Evolutionary conservation across 2,797 vertebrate species (phyloP).

Genomic region (Molossus molossus): DNA sequence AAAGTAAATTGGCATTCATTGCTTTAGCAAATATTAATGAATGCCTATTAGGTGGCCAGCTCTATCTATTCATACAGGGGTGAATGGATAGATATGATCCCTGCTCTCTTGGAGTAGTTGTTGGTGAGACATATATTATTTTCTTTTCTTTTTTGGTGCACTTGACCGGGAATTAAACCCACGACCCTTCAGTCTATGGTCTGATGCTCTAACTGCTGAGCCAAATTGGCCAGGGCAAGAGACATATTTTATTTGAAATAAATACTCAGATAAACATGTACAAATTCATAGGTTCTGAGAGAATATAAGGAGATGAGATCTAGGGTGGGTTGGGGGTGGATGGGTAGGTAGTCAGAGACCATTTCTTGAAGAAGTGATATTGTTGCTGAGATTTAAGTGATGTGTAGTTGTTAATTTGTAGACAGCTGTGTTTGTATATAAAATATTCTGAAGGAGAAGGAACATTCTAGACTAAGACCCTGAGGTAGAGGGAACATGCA

Average conservation of each 20-base stretch:
- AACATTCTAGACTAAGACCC: neutral
- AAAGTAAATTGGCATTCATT: neutral
- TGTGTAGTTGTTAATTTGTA: neutral
- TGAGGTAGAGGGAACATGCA: neutral
- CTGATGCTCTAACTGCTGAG: too few species aligned
- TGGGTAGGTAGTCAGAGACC: neutral
- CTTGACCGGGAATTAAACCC: too few species aligned
- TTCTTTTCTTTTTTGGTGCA: neutral
- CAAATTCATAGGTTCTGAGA: neutral
- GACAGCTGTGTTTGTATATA: neutral
- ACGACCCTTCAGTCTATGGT: too few species aligned
- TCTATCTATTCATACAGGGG: neutral
- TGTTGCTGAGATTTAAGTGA: slow-evolving; percentile 37
- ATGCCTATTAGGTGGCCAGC: neutral
- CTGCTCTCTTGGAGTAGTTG: neutral
- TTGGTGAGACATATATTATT: slow-evolving; percentile 3
- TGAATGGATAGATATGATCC: neutral
- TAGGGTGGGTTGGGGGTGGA: neutral
- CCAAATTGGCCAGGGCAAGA: neutral
- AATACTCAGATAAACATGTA: neutral
- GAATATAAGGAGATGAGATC: neutral
- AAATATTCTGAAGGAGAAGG: neutral
- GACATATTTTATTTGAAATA: slow-evolving; percentile 23
- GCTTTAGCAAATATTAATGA: slow-evolving; percentile 15
- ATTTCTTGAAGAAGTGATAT: neutral